phyloP scores from a whole-genome alignment of 2,113 vertebrate genomes.

The Halichoerus grypus region DNA sequence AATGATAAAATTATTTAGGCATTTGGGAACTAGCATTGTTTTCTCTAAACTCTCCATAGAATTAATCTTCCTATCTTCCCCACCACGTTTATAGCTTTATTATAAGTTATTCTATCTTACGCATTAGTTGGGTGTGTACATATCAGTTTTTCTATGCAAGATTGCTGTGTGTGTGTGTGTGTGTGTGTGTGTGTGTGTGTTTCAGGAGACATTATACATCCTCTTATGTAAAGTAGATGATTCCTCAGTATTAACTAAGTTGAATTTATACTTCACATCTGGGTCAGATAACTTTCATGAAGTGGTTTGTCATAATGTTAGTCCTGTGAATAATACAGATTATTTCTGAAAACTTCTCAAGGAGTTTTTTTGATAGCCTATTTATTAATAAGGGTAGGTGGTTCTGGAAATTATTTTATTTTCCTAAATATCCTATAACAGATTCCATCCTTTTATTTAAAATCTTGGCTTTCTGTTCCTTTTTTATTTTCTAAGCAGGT shows the following conservation, averaged over 20 bases:
- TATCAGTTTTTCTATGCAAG: not conserved
- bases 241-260: not conserved
- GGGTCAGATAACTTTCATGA: not conserved
- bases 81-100: not conserved
- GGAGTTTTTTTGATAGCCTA: not conserved
- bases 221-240: not conserved
- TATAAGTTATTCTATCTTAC: not conserved
- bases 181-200: not conserved
- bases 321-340: not conserved
- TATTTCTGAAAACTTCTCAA: slow-evolving; percentile 1
- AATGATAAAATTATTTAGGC: not conserved
- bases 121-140: not conserved
- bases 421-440: not conserved
- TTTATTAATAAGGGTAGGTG: not conserved
- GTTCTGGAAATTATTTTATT: not conserved
- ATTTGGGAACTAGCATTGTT: not conserved
- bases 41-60: not conserved
- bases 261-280: not conserved
- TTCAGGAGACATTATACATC: not conserved
- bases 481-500: not conserved
- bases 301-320: not conserved
- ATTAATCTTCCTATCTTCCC: not conserved
- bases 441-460: not conserved
- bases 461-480: not conserved
- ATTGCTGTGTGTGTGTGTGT: not conserved